Evolutionary conservation across 2,888 invertebrate genomes (phyloP).

Genomic region (Crematogaster levior): DNA sequence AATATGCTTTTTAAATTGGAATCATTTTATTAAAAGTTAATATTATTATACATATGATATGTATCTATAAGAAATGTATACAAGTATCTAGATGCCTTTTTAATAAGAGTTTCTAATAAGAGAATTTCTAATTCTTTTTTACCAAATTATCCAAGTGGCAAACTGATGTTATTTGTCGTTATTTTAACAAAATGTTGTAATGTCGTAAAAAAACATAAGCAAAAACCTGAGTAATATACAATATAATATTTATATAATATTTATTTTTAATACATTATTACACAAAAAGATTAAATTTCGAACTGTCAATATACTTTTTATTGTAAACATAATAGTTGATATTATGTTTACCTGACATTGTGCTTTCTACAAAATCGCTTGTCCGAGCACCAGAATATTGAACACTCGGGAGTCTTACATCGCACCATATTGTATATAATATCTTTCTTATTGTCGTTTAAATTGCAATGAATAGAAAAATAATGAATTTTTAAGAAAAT

Average conservation of each 20-base stretch:
- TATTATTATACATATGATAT: background rate
- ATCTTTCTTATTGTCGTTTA: conserved; percentile 12
- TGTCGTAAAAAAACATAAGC: too few relatives aligned
- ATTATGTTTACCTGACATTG: conserved; percentile 24
- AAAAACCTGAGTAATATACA: too few relatives aligned
- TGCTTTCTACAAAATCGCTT: conserved; percentile 32
- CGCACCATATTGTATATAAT: conserved; percentile 17
- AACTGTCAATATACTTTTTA: background rate
- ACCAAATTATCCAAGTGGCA: too few relatives aligned
- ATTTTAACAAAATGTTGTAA: too few relatives aligned
- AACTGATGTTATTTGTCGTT: too few relatives aligned
- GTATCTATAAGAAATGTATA: background rate
- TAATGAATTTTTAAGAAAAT: background rate
- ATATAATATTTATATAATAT: background rate
- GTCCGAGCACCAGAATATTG: conserved; percentile 32
- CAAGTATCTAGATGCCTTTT: background rate
- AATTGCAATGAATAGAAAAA: conserved; percentile 13
- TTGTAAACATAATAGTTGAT: background rate
- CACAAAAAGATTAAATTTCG: background rate
- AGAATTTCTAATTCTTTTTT: background rate
- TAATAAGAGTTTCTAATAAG: background rate
- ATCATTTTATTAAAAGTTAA: conserved; percentile 10
- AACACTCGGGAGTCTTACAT: conserved; percentile 14
- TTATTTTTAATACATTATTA: conserved; percentile 6
- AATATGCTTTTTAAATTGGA: background rate